A percentile compares a stretch with the other conserved stretches of the same genome.
phyloP scores from a whole-genome alignment of 2,113 vertebrate species.

The Austrofundulus limnaeus region DNA sequence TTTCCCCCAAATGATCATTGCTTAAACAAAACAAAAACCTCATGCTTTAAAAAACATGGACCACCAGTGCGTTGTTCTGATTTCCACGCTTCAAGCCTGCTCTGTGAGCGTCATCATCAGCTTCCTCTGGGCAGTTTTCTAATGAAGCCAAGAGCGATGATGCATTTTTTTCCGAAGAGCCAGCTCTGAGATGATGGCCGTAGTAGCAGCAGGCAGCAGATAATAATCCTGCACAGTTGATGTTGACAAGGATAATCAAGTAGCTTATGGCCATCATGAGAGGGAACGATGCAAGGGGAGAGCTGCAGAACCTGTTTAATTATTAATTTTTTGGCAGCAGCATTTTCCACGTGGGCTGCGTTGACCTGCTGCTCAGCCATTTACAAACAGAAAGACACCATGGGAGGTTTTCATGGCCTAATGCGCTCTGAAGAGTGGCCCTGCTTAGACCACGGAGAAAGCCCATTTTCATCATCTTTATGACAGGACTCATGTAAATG shows the following conservation, averaged over 20 bases:
- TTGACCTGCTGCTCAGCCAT: constrained; percentile 72
- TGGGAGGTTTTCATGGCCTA: constrained; percentile 46
- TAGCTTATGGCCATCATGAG: constrained; percentile 63
- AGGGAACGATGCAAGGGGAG: constrained; percentile 47
- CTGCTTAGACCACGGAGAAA: constrained; percentile 52
- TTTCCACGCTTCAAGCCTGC: constrained; percentile 20
- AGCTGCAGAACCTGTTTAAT: constrained; percentile 69
- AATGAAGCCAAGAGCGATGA: constrained; percentile 65
- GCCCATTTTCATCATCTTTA: constrained; percentile 62
- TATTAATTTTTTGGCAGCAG: constrained; percentile 66
- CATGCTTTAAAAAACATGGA: neutral
- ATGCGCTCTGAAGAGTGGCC: constrained; percentile 58
- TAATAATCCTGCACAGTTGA: constrained; percentile 67
- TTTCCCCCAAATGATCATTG: neutral
- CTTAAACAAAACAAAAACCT: constrained; percentile 27
- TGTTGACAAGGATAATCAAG: constrained; percentile 74
- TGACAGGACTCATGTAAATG: constrained; percentile 54
- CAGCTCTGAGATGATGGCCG: constrained; percentile 56
- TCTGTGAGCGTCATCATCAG: constrained; percentile 55
- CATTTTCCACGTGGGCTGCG: constrained; percentile 50
- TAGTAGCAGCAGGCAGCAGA: constrained; percentile 70
- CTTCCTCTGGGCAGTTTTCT: constrained; percentile 44
- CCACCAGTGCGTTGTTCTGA: neutral
- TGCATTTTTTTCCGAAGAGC: constrained; percentile 60
- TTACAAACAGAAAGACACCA: constrained; percentile 48